Base-by-base conservation (phyloP, 2,113 vertebrate genomes). In the Macquaria australasica region DNA sequence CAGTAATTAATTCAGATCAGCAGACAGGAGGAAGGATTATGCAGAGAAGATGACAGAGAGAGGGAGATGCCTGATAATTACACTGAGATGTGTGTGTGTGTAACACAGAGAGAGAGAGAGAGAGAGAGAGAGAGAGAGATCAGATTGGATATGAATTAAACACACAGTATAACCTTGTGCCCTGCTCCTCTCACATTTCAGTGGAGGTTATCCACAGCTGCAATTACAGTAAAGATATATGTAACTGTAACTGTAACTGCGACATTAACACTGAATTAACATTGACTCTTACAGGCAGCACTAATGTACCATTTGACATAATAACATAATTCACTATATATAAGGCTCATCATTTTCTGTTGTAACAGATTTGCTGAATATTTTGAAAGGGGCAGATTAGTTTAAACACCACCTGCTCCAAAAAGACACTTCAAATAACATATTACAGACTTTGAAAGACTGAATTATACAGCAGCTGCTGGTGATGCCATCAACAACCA, bases 1-100 rank as follows among this genome's bases (percentile, higher is more conserved):
- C 4, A 28, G 28, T 78, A 69, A 79, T 85, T n/a, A 84, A 84
- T 84, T 82, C 79, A 76, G 56, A 79, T 25, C 15, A 72, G 71
- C 45, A 39, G 37, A 84, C 9, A 4, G n/a, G 15, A 39, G 56
- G 45, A 51, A 56, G 68, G 39, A 84, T 91, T 85, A 88, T 81
- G 60, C 79, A 79, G 59, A 64, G 76, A 70, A 31, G 1, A 53
- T 74, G 84, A 59, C 37, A 74, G 39, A 56, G n/a, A 82, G n/a
- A 39, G 63, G 23, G n/a, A 37, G 71, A 64, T 12, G 64, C 64
- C n/a, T 86, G 64, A 25, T 67, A 75, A 88, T 89, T 77, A 67
- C 63, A 41, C n/a, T 23, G 37, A 62, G 28, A 43, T 62, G 63
- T 53, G 4, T n/a, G 66, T 58, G 8, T 56, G 62, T 28, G 31